Evolutionary conservation across 2,797 vertebrate genomes (phyloP), one percentile per base, ranked within the genome.

Genomic region (Amazonetta brasiliensis): DNA sequence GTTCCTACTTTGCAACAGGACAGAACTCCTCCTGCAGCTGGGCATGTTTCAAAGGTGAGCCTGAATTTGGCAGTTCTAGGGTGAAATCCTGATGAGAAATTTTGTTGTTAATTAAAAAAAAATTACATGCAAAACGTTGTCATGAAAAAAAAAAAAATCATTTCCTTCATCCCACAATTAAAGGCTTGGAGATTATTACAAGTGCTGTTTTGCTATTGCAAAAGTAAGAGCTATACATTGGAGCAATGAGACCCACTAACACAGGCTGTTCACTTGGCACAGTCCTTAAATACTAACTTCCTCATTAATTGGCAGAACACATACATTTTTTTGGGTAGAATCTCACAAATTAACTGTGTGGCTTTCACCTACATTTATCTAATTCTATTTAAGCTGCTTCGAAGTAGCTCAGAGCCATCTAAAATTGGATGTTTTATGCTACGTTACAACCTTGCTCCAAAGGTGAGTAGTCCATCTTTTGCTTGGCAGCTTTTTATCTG

Each of bases 281-380:
- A 37, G 72, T 35, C 50, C 25, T n/a, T 28, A 19, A 31, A 17
- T 23, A 8, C 72, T 9, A 20, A 19, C n/a, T n/a, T 56, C 44
- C 31, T 15, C 3, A 0, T 6, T 50, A 28, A 7, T 25, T 23
- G 44, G 15, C 33, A 18, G 35, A 14, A 9, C 3, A 6, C 3
- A 7, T 8, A 12, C 19, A 22, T 31, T 30, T 26, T 63, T 52
- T 55, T 7, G 20, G 63, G 35, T 10, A 44, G 72, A 52, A 72
- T 58, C 46, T 39, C 62, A 30, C 48, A 39, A 46, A 22, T 44
- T 50, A 26, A 7, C 13, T 33, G 41, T n/a, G 55, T 3, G 74
- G n/a, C 28, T 62, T 76, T 66, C 26, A 18, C 68, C 64, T 67
- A 20, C n/a, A 19, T 94, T 83, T 67, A 46, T 22, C 66, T 52